These are phyloP conservation scores for Adelphocoris suturalis DNA, from an alignment of 2,888 invertebrate genomes.

Conservation along the genomic window DNA sequence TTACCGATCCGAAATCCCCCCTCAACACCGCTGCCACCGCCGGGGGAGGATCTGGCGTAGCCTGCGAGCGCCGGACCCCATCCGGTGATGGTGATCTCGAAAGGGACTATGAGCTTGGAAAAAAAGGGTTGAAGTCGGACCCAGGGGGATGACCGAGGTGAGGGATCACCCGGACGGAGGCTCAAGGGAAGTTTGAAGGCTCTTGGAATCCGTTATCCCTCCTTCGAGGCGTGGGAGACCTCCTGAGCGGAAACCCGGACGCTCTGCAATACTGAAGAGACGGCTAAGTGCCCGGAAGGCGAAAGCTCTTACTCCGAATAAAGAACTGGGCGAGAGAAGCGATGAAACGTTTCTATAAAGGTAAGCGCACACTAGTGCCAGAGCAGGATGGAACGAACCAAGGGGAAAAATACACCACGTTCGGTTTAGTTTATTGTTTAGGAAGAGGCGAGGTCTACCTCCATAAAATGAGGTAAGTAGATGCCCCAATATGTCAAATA, in stretches of 20 bases:
- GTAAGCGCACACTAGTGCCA: too few species aligned
- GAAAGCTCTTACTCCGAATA: not conserved
- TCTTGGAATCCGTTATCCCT: not conserved
- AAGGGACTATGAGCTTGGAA: not conserved
- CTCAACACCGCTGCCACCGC: not conserved
- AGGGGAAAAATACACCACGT: too few species aligned
- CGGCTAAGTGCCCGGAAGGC: not conserved
- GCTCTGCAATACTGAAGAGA: conserved; percentile 22
- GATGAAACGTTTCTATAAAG: too few species aligned
- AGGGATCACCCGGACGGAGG: not conserved
- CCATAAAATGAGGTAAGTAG: too few species aligned
- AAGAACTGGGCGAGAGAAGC: too few species aligned
- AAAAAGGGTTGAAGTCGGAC: not conserved
- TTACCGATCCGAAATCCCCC: not conserved
- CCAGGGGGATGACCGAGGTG: not conserved
- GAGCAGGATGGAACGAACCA: too few species aligned
- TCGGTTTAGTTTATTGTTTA: too few species aligned
- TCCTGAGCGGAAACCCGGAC: not conserved
- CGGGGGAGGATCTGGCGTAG: not conserved
- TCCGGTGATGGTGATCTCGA: conserved; percentile 34
- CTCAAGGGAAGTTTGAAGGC: not conserved
- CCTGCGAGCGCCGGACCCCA: not conserved
- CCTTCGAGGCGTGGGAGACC: not conserved
- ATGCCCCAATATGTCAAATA: too few species aligned
- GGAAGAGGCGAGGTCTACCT: too few species aligned